Percentiles rank a stretch among this genome's conserved stretches.
phyloP scores from a whole-genome alignment of 1,140 invertebrate genomes.

The Ostrea edulis region DNA sequence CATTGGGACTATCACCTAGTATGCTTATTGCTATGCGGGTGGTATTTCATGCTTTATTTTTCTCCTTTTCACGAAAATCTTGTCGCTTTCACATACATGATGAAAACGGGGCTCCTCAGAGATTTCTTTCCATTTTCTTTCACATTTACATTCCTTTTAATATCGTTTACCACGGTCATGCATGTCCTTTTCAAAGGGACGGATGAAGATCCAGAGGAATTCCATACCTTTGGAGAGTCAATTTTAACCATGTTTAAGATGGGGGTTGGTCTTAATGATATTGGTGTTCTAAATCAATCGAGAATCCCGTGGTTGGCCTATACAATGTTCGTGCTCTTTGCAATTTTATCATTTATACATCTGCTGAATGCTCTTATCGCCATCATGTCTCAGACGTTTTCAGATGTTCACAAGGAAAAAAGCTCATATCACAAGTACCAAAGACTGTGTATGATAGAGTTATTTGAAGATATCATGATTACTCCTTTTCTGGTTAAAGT shows the following conservation, averaged over 20 bases:
- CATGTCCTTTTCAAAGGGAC: constrained; percentile 58
- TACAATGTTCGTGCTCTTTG: constrained; percentile 64
- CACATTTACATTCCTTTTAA: constrained; percentile 56
- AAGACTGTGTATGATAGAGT: background rate
- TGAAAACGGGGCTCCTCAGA: constrained; percentile 57
- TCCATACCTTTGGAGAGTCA: constrained; percentile 47
- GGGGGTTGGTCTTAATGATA: constrained; percentile 67
- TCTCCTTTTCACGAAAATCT: constrained; percentile 51
- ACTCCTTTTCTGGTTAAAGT: background rate
- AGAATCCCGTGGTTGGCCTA: constrained; percentile 60
- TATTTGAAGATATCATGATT: constrained; percentile 8
- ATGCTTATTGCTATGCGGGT: constrained; percentile 56
- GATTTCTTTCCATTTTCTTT: constrained; percentile 61
- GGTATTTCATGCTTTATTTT: constrained; percentile 63
- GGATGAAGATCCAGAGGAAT: constrained; percentile 44
- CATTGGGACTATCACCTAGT: constrained; percentile 44
- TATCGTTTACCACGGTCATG: constrained; percentile 67
- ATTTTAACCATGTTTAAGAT: constrained; percentile 69
- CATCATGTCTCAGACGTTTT: constrained; percentile 71
- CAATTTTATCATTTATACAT: constrained; percentile 66
- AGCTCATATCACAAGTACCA: no score
- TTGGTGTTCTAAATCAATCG: constrained; percentile 60
- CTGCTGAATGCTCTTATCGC: constrained; percentile 70
- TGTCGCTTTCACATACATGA: constrained; percentile 63
- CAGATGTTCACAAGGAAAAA: constrained; percentile 59